Evolutionary conservation across 2,888 invertebrate species (phyloP), one percentile per base, ranked within the genome.

Genomic region (Rhagium mordax): DNA sequence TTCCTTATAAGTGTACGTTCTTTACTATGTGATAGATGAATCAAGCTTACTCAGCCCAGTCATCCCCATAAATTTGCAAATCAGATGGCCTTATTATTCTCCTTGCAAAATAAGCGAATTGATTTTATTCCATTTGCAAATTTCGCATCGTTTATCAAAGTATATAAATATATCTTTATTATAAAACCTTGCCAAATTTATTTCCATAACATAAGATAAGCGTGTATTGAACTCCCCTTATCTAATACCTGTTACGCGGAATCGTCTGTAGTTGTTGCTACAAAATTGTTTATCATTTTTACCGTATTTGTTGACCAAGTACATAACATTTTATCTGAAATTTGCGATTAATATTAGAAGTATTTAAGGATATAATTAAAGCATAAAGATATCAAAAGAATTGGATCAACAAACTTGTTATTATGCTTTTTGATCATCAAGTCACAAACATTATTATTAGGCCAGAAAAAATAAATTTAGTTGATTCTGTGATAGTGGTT

Each of bases 161-260:
- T 24, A 3, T 4, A 15, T n/a, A 41, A n/a, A n/a, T 3, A 13
- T n/a, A 41, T 41, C n/a, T 41, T 1, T n/a, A 10, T 0, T n/a
- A 41, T n/a, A 59, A 59, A 18, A 53, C 20, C 41, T 53, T 20
- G 53, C 65, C 29, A 53, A 29, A 41, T n/a, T 65, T 41, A 65
- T 24, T 49, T 16, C 16, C 10, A 20, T 27, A 51, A 49, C n/a
- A n/a, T n/a, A n/a, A 27, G 65, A 65, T 65, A 65, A 65, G 29
- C 51, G 65, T 18, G 16, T 33, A 65, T 0, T 65, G 53, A 65
- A 53, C 65, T 33, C n/a, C 13, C 53, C 8, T 65, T 65, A 65
- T 65, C 53, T 53, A 51, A 48, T 62, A 48, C 62, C 48, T 62
- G 24, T 49, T 53, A 29, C 53, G 49, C 59, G 8, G 29, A 59